These are phyloP conservation scores for Leuciscus waleckii DNA, from an alignment of 2,797 vertebrate species.

Conservation along the genomic window DNA sequence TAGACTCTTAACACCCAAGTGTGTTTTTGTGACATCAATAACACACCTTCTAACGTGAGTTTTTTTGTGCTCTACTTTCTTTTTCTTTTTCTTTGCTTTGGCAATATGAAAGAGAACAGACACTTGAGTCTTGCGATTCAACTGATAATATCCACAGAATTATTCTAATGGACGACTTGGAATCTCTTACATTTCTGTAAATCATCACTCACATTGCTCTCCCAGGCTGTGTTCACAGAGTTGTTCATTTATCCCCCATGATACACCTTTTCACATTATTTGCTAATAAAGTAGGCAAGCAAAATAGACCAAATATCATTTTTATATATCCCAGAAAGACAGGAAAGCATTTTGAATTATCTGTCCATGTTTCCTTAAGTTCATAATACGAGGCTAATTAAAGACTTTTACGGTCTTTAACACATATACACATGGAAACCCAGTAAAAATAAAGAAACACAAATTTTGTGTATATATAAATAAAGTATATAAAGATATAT, in stretches of 20 bases:
- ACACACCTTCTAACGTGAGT: neutral
- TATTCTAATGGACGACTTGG: neutral
- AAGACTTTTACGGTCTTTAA: neutral
- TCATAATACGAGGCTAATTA: neutral
- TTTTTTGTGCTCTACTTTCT: neutral
- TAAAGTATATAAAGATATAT: no score
- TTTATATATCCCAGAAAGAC: neutral
- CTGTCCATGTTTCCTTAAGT: neutral
- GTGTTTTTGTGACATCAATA: neutral
- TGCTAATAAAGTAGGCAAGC: neutral
- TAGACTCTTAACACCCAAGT: neutral
- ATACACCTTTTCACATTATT: neutral
- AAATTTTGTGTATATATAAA: no score
- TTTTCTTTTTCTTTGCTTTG: neutral
- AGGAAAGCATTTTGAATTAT: neutral
- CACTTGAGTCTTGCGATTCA: neutral
- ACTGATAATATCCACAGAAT: neutral
- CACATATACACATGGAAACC: neutral
- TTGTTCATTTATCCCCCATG: neutral
- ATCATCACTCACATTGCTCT: neutral
- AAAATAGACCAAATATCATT: neutral
- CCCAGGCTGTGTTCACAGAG: neutral
- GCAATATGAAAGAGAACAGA: neutral
- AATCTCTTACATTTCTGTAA: neutral
- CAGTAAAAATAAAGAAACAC: no score